phyloP scores from a whole-genome alignment of 2,888 invertebrate species.

The Catocala nupta region DNA sequence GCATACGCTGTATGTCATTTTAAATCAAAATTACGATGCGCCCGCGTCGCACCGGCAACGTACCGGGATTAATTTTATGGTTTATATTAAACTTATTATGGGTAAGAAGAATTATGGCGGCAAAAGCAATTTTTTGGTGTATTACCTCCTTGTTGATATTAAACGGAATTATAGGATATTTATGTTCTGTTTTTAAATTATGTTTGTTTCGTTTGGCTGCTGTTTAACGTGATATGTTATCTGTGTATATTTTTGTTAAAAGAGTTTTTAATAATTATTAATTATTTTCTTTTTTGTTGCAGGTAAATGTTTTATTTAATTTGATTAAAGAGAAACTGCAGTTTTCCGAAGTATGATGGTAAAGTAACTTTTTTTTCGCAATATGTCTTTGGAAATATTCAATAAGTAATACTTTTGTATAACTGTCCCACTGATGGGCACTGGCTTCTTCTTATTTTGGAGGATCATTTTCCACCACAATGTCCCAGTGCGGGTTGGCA shows the following conservation, averaged over 20 bases:
- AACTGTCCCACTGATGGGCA: too few relatives aligned
- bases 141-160: neutral
- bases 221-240: too few relatives aligned
- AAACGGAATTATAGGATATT: neutral
- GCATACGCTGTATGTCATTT: conserved; percentile 34
- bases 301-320: conserved; percentile 29
- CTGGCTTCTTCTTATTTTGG: too few relatives aligned
- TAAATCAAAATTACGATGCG: conserved; percentile 53
- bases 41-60: conserved; percentile 21
- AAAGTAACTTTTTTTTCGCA: too few relatives aligned
- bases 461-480: too few relatives aligned
- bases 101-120: conserved; percentile 4
- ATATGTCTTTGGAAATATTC: too few relatives aligned
- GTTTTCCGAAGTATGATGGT: neutral
- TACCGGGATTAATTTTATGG: conserved; percentile 32
- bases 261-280: neutral
- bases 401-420: too few relatives aligned
- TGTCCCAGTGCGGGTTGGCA: too few relatives aligned
- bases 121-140: neutral
- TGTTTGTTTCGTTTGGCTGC: neutral
- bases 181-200: neutral
- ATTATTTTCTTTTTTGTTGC: conserved; percentile 28
- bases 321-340: neutral
- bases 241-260: too few relatives aligned
- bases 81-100: conserved; percentile 5